Evolutionary conservation across 2,113 vertebrate genomes (phyloP).

Genomic region (Vimba vimba): DNA sequence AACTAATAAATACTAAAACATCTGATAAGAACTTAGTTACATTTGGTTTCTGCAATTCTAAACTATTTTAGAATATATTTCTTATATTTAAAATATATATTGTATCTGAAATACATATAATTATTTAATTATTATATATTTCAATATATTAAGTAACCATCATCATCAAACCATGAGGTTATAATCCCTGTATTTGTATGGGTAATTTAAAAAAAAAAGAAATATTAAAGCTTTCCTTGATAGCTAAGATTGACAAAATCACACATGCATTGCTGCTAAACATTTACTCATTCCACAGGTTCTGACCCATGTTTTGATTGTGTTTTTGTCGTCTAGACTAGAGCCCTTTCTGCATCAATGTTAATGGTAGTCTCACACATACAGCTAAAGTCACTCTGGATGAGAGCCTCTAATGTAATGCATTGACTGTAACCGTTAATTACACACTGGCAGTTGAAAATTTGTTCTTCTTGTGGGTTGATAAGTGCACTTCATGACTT

Average conservation of each 20-base stretch:
- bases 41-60: not conserved
- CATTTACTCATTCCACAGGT: not conserved
- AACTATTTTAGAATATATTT: not conserved
- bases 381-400: too few relatives aligned
- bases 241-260: not conserved
- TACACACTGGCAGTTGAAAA: not conserved
- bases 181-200: not conserved
- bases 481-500: not conserved
- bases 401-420: not conserved
- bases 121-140: too few relatives aligned
- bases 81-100: too few relatives aligned
- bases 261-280: not conserved
- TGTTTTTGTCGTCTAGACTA: too few relatives aligned
- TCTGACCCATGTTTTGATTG: too few relatives aligned
- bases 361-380: not conserved
- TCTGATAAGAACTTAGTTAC: not conserved
- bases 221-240: not conserved
- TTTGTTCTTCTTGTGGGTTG: not conserved
- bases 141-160: not conserved
- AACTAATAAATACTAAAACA: not conserved
- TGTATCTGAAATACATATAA: too few relatives aligned
- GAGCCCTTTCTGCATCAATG: too few relatives aligned
- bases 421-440: not conserved
- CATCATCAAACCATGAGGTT: not conserved
- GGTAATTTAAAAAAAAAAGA: not conserved